Base-by-base conservation (phyloP, 2,888 invertebrate genomes). In the Lasioglossum leucozonium region DNA sequence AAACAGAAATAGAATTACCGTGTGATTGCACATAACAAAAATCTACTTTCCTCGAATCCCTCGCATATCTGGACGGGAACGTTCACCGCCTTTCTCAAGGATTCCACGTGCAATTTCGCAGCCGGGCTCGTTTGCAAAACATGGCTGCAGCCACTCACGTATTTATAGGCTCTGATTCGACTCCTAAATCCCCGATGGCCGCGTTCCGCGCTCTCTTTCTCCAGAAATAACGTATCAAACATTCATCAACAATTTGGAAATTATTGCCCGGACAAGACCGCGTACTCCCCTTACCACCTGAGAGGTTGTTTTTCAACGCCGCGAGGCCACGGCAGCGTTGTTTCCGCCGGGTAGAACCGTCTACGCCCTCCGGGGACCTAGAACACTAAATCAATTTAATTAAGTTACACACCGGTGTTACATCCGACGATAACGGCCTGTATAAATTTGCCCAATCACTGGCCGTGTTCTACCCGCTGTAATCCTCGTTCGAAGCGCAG, bases 321-420 rank as follows among this genome's bases (percentile, higher is more conserved):
- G 26, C 3, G 16, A 42, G 30, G 16, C 42, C n/a, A 51, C 51
- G n/a, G n/a, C n/a, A 3, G n/a, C 51, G 51, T 51, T 51, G n/a
- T n/a, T 51, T 51, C 51, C 51, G n/a, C 8, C 51, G 3, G 51
- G n/a, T 51, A n/a, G 51, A 51, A 51, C n/a, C 51, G 22, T n/a
- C 51, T 22, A n/a, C 51, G 51, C n/a, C n/a, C 51, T 22, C 51
- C 10, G n/a, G 51, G 10, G 51, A 51, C 51, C 51, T 22, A 51
- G 58, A 58, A 13, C 58, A n/a, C 62, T 77, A 81, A 77, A 81
- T 81, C 77, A 77, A 81, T 81, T 81, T 81, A 81, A 81, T 81
- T 81, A 81, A 81, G 81, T 72, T 77, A 42, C 76, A 65, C 69
- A 72, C n/a, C 75, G 40, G 73, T 42, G 62, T 81, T 76, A 81